phyloP scores from a whole-genome alignment of 2,113 vertebrate genomes.

The Beaufortia kweichowensis region DNA sequence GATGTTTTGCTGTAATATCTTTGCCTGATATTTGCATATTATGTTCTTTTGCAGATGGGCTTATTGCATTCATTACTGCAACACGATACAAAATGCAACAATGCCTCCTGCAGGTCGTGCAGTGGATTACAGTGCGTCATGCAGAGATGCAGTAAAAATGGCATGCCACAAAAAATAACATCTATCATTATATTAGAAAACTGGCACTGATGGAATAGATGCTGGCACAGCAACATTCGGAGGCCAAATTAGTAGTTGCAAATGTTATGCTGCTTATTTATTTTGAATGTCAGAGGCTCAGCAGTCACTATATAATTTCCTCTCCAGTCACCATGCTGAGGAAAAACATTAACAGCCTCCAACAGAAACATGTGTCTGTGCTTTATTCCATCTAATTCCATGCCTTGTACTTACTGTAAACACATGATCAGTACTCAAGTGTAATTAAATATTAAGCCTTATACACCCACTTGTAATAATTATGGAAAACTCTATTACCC shows the following conservation, averaged over 20 bases:
- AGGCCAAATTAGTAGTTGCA: neutral
- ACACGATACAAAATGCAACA: conserved; percentile 61
- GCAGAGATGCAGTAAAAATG: neutral
- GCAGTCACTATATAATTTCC: conserved; percentile 41
- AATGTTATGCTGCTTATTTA: conserved; percentile 1
- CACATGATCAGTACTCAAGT: conserved; percentile 18
- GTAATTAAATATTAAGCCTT: conserved; percentile 8
- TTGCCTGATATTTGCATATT: neutral
- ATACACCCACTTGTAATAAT: neutral
- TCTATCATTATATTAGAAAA: neutral
- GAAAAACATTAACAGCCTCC: conserved; percentile 34
- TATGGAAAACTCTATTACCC: conserved; percentile 1
- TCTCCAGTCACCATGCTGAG: neutral
- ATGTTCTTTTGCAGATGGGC: neutral
- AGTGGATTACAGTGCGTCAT: conserved; percentile 1
- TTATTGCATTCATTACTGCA: neutral
- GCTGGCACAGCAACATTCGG: conserved; percentile 8
- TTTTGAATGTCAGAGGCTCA: conserved; percentile 16
- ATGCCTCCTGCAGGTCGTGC: conserved; percentile 29
- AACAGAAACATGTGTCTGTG: conserved; percentile 35
- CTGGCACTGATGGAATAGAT: conserved; percentile 27
- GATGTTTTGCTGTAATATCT: neutral
- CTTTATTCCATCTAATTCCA: conserved; percentile 30
- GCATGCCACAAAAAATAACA: conserved; percentile 17
- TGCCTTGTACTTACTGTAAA: conserved; percentile 34